Evolutionary conservation across 2,113 vertebrate species (phyloP), one percentile per base, ranked within the genome.

Genomic region (Entomyzon cyanotis): DNA sequence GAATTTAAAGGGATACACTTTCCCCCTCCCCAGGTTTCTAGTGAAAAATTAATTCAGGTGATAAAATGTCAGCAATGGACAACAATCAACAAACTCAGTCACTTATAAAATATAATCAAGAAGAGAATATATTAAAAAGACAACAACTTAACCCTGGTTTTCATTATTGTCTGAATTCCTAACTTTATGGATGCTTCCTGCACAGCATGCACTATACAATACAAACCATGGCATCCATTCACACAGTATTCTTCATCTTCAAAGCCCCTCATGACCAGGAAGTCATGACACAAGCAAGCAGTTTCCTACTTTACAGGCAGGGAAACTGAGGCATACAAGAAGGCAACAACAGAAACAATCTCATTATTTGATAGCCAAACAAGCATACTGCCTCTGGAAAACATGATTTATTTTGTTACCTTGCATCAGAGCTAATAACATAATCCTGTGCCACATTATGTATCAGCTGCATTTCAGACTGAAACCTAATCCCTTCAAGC

Each of bases 211-310:
- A 91, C 80, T 1, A 31, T 2, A 71, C 65, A 69, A 41, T 16
- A 87, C 16, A 64, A 88, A 79, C n/a, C 2, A 0, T 9, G 41
- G 22, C 42, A 62, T 18, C 23, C 39, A 91, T 59, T 94, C 94
- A 91, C 37, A 67, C 5, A 21, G 8, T 27, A 44, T 31, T 82
- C 53, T 85, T 88, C 90, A 94, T 56, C 84, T 95, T 94, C 95
- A 92, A 94, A 93, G 92, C 50, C 74, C 9, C 31, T 74, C 31
- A 55, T 20, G 28, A 53, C n/a, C 87, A 94, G 87, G 75, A 96
- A 93, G 46, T 35, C 5, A 0, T 44, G 76, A 94, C 67, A 85
- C 33, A 95, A 89, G 85, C 78, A 88, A 80, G 75, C 64, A 35
- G 35, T 49, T 93, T 94, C 79, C 83, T 83, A 60, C 50, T 87